Evolutionary conservation across 2,113 vertebrate species (phyloP).

Genomic region (Archocentrus centrarchus): DNA sequence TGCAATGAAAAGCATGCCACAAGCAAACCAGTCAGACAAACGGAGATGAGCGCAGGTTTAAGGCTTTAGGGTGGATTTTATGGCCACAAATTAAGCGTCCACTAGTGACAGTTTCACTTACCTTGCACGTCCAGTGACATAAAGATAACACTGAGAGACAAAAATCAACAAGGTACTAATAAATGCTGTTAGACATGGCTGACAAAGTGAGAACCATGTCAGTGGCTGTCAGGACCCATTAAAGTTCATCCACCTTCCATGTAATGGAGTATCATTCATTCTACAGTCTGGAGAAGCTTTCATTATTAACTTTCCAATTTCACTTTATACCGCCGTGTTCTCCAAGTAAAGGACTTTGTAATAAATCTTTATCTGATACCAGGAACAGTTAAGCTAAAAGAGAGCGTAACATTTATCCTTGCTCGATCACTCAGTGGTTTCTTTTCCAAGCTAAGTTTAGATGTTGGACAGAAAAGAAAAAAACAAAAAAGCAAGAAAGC

Average conservation of each 20-base stretch:
- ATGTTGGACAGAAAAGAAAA: not conserved
- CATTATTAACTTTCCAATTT: slow-evolving; percentile 26
- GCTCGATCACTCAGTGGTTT: not conserved
- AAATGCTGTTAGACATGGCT: slow-evolving; percentile 66
- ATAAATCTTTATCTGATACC: slow-evolving; percentile 2
- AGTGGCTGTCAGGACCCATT: slow-evolving; percentile 53
- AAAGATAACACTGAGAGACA: slow-evolving; percentile 70
- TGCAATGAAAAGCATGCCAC: slow-evolving; percentile 59
- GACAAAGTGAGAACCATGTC: slow-evolving; percentile 51
- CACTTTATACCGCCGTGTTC: not conserved
- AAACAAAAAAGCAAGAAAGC: no score
- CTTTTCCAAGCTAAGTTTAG: not conserved
- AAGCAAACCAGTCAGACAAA: slow-evolving; percentile 54
- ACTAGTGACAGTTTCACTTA: slow-evolving; percentile 71
- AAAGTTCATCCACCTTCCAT: slow-evolving; percentile 18
- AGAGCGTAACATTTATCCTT: not conserved
- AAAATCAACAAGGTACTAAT: slow-evolving; percentile 72
- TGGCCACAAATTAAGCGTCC: slow-evolving; percentile 44
- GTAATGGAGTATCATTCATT: slow-evolving; percentile 37
- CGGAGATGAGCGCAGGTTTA: slow-evolving; percentile 22
- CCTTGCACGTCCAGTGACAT: slow-evolving; percentile 53
- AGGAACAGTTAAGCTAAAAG: not conserved
- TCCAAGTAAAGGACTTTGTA: not conserved
- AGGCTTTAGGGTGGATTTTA: slow-evolving; percentile 34
- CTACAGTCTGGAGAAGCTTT: slow-evolving; percentile 10